phyloP scores from a whole-genome alignment of 2,888 invertebrate genomes.

The Toxonevra muliebris region DNA sequence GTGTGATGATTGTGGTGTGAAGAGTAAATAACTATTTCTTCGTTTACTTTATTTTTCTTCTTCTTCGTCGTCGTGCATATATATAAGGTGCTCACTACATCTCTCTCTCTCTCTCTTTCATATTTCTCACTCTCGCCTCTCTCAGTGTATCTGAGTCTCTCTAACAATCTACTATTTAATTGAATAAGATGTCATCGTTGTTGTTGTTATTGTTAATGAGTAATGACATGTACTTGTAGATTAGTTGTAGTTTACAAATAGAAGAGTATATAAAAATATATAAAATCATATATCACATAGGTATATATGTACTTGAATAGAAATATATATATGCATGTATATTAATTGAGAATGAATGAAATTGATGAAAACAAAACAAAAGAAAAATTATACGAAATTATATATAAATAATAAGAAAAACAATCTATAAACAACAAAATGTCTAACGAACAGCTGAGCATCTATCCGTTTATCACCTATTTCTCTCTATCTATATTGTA shows the following conservation, averaged over 20 bases:
- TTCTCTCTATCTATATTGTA: background rate
- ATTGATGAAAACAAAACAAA: background rate
- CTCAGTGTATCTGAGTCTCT: too few species aligned
- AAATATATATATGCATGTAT: slow-evolving; percentile 23
- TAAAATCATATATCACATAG: slow-evolving; percentile 16
- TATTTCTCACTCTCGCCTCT: too few species aligned
- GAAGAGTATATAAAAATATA: slow-evolving; percentile 25
- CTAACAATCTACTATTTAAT: too few species aligned
- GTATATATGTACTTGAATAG: slow-evolving; percentile 4
- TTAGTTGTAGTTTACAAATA: slow-evolving; percentile 25
- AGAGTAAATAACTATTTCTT: too few species aligned
- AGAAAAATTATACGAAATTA: background rate
- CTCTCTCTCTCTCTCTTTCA: too few species aligned
- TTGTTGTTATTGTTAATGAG: slow-evolving; percentile 34
- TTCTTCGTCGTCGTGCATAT: too few species aligned
- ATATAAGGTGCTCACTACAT: too few species aligned
- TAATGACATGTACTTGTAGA: slow-evolving; percentile 31
- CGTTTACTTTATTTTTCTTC: too few species aligned
- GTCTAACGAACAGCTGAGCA: background rate
- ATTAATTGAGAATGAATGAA: slow-evolving; percentile 17
- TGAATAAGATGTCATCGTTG: too few species aligned
- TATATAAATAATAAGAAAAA: background rate
- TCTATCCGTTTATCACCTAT: background rate
- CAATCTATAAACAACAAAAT: background rate
- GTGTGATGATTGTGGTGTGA: too few species aligned